phyloP scores from a whole-genome alignment of 2,888 invertebrate species.

The Brachyptera putata region DNA sequence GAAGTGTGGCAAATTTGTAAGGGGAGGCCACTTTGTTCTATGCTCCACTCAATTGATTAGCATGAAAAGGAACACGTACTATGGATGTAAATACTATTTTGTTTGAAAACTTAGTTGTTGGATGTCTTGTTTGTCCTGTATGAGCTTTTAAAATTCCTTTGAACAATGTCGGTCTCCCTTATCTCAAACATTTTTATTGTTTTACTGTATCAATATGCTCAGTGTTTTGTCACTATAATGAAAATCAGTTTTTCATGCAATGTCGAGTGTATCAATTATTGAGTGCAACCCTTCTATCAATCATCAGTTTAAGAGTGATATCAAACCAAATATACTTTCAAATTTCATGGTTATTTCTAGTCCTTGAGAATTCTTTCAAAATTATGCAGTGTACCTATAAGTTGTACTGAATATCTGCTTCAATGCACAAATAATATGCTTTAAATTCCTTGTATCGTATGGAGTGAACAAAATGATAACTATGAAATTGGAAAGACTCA shows the following conservation, averaged over 20 bases:
- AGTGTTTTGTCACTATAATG: constrained; percentile 41
- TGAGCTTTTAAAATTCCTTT: constrained; percentile 37
- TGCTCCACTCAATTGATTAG: constrained; percentile 25
- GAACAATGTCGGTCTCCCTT: constrained; percentile 38
- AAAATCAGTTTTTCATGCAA: constrained; percentile 39
- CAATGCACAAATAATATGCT: too few species aligned
- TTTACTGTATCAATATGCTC: constrained; percentile 40
- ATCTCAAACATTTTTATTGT: constrained; percentile 36
- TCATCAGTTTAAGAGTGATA: too few species aligned
- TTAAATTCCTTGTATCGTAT: too few species aligned
- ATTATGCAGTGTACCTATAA: too few species aligned
- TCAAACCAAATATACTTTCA: too few species aligned
- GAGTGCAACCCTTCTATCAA: too few species aligned
- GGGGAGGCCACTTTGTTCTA: constrained; percentile 34
- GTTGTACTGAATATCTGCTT: too few species aligned
- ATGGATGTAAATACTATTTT: constrained; percentile 33
- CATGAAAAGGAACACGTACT: constrained; percentile 30
- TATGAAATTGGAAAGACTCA: too few species aligned
- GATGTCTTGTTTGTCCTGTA: constrained; percentile 39
- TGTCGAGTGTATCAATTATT: too few species aligned
- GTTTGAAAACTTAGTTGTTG: constrained; percentile 38
- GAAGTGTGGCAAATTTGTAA: constrained; percentile 34
- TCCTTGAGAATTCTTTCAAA: too few species aligned
- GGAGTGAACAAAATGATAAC: too few species aligned
- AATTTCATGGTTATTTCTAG: too few species aligned